Conservation (phyloP, 2,888 invertebrate genomes). For the Morpho achilles region DNA sequence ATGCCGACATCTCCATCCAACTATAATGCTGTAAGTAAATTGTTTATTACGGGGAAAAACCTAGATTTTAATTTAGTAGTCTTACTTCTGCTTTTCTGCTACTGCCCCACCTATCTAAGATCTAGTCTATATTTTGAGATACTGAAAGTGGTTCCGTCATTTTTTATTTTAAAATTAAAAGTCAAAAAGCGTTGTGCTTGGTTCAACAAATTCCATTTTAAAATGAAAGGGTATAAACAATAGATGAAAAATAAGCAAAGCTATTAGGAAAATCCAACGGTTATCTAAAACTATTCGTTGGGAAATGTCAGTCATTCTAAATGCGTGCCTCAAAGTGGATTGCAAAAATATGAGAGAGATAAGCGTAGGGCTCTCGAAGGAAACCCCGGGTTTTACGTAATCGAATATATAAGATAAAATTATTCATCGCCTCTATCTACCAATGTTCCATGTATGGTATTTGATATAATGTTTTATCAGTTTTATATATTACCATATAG, state of each 20-base stretch:
- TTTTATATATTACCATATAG: no score
- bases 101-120: no score
- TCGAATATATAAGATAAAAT: slow-evolving; percentile 16
- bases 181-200: no score
- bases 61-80: neutral
- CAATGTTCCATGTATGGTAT: neutral
- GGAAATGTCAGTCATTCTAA: slow-evolving; percentile 22
- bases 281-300: slow-evolving; percentile 20
- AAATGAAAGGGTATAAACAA: neutral
- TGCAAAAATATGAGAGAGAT: slow-evolving; percentile 20
- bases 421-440: slow-evolving; percentile 10
- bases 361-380: slow-evolving; percentile 11
- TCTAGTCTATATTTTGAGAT: no score
- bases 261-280: slow-evolving; percentile 14
- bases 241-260: slow-evolving; percentile 7
- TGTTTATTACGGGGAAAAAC: slow-evolving; percentile 13
- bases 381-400: slow-evolving; percentile 11
- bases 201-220: no score
- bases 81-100: no score
- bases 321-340: slow-evolving; percentile 18
- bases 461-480: no score
- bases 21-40: slow-evolving; percentile 16
- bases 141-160: no score
- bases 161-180: no score
- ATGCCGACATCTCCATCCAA: neutral